A percentile compares a stretch with the other conserved stretches of the same genome.
Evolutionary conservation across 2,888 invertebrate species (phyloP).

Genomic region (Camponotus fellah): DNA sequence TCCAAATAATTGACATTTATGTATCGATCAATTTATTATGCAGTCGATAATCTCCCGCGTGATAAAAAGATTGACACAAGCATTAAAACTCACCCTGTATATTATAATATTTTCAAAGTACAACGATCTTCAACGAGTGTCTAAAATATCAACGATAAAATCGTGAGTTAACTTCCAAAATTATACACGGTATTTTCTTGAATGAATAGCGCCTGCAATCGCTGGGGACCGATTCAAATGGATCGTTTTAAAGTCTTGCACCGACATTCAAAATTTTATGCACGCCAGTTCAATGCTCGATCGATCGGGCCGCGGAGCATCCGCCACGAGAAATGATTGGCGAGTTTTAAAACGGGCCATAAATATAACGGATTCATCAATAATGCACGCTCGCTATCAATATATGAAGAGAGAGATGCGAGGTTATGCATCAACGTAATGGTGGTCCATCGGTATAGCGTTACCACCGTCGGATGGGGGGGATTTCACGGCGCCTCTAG

Average conservation of each 20-base stretch:
- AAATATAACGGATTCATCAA: constrained; percentile 75
- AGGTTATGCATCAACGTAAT: constrained; percentile 82
- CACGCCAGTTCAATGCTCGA: constrained; percentile 52
- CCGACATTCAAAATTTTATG: constrained; percentile 39
- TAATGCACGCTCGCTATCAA: constrained; percentile 74
- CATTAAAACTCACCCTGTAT: no score
- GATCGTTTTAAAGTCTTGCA: constrained; percentile 25
- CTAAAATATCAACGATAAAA: neutral
- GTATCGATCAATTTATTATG: no score
- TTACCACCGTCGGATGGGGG: constrained; percentile 56
- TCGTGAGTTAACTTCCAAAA: neutral
- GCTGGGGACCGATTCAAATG: neutral
- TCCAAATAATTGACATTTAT: no score
- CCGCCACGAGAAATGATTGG: constrained; percentile 74
- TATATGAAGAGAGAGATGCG: constrained; percentile 65
- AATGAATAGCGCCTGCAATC: neutral
- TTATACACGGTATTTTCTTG: neutral
- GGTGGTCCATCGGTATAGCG: constrained; percentile 70
- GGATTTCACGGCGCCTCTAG: constrained; percentile 64
- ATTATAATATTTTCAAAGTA: neutral
- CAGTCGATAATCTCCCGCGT: no score
- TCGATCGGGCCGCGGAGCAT: constrained; percentile 52
- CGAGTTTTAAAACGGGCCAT: constrained; percentile 76
- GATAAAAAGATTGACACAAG: no score
- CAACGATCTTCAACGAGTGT: neutral